phyloP scores from a whole-genome alignment of 2,888 invertebrate genomes.

The Micropterix aruncella region DNA sequence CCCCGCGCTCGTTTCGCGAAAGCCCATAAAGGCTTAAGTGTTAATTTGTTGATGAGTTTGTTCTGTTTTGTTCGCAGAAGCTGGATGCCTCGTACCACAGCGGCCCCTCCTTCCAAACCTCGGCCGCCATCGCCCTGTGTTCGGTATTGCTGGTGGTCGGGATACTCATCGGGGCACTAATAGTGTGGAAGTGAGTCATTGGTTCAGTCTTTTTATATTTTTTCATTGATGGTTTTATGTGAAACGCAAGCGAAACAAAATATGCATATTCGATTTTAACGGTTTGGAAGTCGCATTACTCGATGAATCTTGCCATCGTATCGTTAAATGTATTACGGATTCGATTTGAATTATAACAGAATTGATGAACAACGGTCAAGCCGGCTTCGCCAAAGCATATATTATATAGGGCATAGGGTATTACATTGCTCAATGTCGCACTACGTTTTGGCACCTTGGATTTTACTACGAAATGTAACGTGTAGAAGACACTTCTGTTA shows the following conservation, averaged over 20 bases:
- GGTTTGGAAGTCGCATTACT: not conserved
- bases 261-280: too few relatives aligned
- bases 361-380: too few relatives aligned
- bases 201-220: conserved; percentile 12
- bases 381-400: too few relatives aligned
- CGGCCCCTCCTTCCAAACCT: conserved; percentile 72
- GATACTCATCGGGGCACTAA: conserved; percentile 64
- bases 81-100: conserved; percentile 80
- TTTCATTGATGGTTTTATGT: not conserved
- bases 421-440: too few relatives aligned
- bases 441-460: too few relatives aligned
- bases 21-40: too few relatives aligned
- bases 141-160: conserved; percentile 64
- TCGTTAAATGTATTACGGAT: not conserved
- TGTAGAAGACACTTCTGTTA: too few relatives aligned
- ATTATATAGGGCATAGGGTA: too few relatives aligned
- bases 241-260: not conserved
- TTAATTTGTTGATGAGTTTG: too few relatives aligned
- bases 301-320: not conserved
- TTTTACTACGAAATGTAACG: too few relatives aligned
- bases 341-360: too few relatives aligned
- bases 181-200: conserved; percentile 88
- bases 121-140: conserved; percentile 72
- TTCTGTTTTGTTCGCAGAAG: conserved; percentile 49
- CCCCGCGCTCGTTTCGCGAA: too few relatives aligned